Evolutionary conservation across 2,113 vertebrate genomes (phyloP).

Genomic region (Nestor notabilis): DNA sequence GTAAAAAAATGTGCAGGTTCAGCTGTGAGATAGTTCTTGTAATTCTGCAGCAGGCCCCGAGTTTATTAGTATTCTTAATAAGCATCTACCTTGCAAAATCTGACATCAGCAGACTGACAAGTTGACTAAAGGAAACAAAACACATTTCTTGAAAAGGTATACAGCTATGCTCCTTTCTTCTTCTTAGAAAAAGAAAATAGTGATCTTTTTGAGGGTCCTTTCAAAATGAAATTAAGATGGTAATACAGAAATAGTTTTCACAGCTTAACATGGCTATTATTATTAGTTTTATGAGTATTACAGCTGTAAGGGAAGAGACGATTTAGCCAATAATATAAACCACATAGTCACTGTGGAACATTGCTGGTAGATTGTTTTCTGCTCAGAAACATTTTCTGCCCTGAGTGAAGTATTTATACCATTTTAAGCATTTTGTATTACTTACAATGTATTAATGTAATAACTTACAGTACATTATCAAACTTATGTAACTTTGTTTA

Average conservation of each 20-base stretch:
- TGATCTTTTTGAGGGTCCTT: background rate
- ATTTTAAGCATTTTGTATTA: background rate
- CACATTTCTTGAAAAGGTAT: background rate
- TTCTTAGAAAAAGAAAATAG: background rate
- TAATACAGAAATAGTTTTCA: background rate
- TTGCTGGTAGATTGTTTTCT: background rate
- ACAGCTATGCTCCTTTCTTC: background rate
- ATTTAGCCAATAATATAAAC: background rate
- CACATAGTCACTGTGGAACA: background rate
- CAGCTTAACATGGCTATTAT: background rate
- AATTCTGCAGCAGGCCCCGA: background rate
- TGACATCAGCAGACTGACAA: background rate
- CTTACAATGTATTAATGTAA: background rate
- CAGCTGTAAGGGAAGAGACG: background rate
- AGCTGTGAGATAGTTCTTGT: background rate
- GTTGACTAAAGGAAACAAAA: background rate
- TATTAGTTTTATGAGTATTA: background rate
- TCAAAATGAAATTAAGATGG: background rate
- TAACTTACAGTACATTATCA: background rate
- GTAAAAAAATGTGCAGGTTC: background rate
- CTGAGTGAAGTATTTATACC: background rate
- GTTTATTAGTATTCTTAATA: background rate
- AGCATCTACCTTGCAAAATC: background rate
- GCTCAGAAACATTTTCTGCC: background rate
- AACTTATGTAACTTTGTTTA: background rate